Percentiles rank a stretch among this genome's conserved stretches.
Evolutionary conservation across 2,113 vertebrate species (phyloP).

Genomic region (Gambusia holbrooki): DNA sequence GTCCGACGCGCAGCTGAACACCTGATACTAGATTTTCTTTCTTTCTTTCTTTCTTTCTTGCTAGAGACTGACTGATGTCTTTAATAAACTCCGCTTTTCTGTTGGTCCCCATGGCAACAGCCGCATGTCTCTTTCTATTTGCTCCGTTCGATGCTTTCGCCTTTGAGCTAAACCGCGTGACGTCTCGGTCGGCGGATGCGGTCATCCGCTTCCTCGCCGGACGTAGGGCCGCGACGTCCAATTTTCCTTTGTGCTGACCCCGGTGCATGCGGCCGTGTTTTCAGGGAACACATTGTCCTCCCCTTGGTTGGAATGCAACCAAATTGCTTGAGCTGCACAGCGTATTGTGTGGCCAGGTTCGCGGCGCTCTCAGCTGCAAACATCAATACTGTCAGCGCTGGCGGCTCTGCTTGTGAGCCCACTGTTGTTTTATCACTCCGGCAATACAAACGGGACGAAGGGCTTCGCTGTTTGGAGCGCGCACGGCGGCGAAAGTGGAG

Average conservation of each 20-base stretch:
- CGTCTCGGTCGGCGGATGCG: slow-evolving; percentile 13
- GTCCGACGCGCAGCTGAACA: not conserved
- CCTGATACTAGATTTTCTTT: slow-evolving; percentile 43
- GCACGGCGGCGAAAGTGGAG: not conserved
- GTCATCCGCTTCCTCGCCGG: slow-evolving; percentile 12
- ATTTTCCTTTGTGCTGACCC: not conserved
- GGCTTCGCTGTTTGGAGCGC: not conserved
- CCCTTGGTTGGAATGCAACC: slow-evolving; percentile 19
- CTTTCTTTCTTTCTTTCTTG: too few species aligned
- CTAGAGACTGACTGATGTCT: slow-evolving; percentile 62
- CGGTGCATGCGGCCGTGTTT: slow-evolving; percentile 7
- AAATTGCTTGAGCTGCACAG: slow-evolving; percentile 16
- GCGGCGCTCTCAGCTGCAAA: slow-evolving; percentile 28
- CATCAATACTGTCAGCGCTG: slow-evolving; percentile 24
- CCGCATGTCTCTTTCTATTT: slow-evolving; percentile 44
- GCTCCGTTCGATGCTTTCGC: slow-evolving; percentile 45
- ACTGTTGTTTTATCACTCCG: slow-evolving; percentile 20
- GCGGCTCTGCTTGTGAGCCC: slow-evolving; percentile 23
- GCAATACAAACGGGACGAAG: slow-evolving; percentile 3
- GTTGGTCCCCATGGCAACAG: slow-evolving; percentile 77
- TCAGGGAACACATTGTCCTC: slow-evolving; percentile 14
- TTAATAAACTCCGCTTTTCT: slow-evolving; percentile 62
- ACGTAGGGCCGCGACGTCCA: slow-evolving; percentile 32
- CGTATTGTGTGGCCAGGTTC: slow-evolving; percentile 4
- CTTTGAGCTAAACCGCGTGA: slow-evolving; percentile 34